Evolutionary conservation across 2,797 vertebrate species (phyloP).

Genomic region (Pangasius djambal): DNA sequence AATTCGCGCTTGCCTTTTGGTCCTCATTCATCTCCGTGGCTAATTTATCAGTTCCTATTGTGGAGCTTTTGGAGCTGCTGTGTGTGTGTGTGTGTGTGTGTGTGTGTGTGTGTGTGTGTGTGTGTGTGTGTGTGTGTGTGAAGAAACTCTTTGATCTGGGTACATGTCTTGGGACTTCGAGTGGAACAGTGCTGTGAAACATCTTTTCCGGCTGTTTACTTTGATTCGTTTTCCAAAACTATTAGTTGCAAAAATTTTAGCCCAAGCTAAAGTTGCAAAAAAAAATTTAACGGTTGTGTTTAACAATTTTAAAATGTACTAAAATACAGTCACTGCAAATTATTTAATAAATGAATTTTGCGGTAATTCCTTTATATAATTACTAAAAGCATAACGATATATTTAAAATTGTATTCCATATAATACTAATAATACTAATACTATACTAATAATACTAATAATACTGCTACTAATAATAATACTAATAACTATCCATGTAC

Average conservation of each 20-base stretch:
- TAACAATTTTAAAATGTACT: background rate
- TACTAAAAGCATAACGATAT: background rate
- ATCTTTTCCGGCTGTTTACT: background rate
- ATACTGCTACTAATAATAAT: too few species aligned
- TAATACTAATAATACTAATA: background rate
- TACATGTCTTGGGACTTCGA: background rate
- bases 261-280: background rate
- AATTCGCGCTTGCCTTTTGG: background rate
- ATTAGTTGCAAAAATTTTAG: background rate
- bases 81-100: background rate
- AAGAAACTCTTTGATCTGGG: background rate
- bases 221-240: background rate
- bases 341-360: background rate
- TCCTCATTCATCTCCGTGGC: background rate
- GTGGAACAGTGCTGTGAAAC: background rate
- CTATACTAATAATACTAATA: too few species aligned
- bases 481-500: too few species aligned
- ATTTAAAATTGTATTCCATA: background rate
- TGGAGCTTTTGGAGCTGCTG: background rate
- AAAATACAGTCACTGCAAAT: background rate
- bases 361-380: too few species aligned
- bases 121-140: background rate
- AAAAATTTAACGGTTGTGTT: background rate
- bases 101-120: background rate
- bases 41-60: constrained; percentile 32